Conservation (phyloP, 2,888 invertebrate genomes). For the Polietes domitor region DNA sequence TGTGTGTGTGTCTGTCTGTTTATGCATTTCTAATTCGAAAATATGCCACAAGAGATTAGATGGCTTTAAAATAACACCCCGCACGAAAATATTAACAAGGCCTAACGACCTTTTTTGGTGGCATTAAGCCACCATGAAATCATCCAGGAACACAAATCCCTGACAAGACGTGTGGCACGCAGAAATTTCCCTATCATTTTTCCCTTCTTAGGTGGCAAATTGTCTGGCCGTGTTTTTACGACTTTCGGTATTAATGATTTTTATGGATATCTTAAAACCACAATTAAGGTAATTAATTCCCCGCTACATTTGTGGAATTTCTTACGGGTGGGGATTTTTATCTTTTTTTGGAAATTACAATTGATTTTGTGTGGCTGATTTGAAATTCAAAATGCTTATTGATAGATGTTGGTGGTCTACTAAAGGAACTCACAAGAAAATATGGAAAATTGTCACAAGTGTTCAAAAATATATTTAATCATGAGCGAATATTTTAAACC, state of each 20-base stretch:
- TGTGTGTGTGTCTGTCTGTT: not conserved
- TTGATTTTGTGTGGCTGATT: too few relatives aligned
- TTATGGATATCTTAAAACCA: conserved; percentile 42
- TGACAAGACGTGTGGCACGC: not conserved
- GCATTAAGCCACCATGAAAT: not conserved
- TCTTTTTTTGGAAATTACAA: too few relatives aligned
- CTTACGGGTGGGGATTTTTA: not conserved
- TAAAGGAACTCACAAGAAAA: too few relatives aligned
- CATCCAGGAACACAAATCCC: not conserved
- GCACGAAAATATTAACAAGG: conserved; percentile 19
- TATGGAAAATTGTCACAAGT: too few relatives aligned
- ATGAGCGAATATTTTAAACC: too few relatives aligned
- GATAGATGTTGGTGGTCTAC: too few relatives aligned
- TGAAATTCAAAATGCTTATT: too few relatives aligned
- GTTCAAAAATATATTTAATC: too few relatives aligned
- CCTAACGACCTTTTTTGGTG: conserved; percentile 30
- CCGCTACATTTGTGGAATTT: not conserved
- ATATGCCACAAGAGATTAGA: conserved; percentile 59
- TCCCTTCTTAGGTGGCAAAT: not conserved
- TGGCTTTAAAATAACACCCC: conserved; percentile 45
- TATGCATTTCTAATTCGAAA: conserved; percentile 4
- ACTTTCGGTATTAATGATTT: not conserved
- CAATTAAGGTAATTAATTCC: conserved; percentile 55
- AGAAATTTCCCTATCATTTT: not conserved
- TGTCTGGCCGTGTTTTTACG: not conserved